phyloP scores from a whole-genome alignment of 2,113 vertebrate species.

The Sterrhoptilus dennistouni region DNA sequence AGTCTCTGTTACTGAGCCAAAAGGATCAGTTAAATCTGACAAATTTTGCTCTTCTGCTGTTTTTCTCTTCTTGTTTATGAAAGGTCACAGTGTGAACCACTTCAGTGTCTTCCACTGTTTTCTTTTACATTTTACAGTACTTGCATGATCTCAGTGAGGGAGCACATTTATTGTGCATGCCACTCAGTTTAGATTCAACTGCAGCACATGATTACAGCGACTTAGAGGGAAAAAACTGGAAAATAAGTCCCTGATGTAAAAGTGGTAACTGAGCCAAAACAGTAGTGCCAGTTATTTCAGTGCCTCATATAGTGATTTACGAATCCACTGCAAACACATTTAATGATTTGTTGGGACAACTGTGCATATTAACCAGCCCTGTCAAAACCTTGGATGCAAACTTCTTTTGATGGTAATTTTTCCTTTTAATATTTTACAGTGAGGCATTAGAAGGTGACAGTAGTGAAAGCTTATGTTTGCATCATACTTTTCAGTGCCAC shows the following conservation, averaged over 20 bases:
- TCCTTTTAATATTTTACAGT: slow-evolving; percentile 37
- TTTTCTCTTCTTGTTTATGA: slow-evolving; percentile 55
- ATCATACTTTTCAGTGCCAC: slow-evolving; percentile 13
- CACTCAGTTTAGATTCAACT: slow-evolving; percentile 71
- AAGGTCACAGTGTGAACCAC: slow-evolving; percentile 63
- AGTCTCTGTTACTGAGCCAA: slow-evolving; percentile 4
- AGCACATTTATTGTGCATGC: slow-evolving; percentile 65
- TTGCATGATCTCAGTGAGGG: slow-evolving; percentile 60
- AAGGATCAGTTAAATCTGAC: slow-evolving; percentile 35
- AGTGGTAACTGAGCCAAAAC: slow-evolving; percentile 75
- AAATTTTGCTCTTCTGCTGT: neutral
- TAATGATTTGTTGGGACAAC: slow-evolving; percentile 57
- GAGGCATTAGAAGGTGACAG: neutral
- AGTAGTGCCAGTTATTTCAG: slow-evolving; percentile 81
- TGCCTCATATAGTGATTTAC: slow-evolving; percentile 61
- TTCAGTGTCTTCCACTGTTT: slow-evolving; percentile 68
- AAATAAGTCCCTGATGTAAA: slow-evolving; percentile 80
- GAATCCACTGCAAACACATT: slow-evolving; percentile 56
- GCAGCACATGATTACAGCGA: slow-evolving; percentile 69
- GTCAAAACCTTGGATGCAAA: slow-evolving; percentile 29
- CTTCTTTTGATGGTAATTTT: slow-evolving; percentile 41
- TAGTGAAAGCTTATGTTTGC: neutral
- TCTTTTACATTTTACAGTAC: slow-evolving; percentile 65
- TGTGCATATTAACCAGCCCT: slow-evolving; percentile 35
- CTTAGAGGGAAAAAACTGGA: slow-evolving; percentile 68